Base-by-base conservation (phyloP, 2,888 invertebrate genomes). In the Spatulosminthurus flaviceps region DNA sequence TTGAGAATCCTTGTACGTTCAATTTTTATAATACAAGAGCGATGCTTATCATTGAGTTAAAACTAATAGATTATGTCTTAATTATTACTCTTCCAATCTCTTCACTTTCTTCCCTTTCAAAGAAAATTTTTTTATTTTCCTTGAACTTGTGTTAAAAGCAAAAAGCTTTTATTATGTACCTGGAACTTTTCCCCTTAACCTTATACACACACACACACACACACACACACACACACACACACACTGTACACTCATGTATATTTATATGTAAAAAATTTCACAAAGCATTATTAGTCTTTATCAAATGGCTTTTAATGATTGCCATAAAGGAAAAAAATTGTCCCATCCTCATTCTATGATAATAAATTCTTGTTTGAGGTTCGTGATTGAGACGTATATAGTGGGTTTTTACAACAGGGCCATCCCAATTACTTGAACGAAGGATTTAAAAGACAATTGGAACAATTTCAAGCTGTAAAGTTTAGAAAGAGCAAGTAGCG, bases 181-280 rank as follows among this genome's bases (percentile, higher is more conserved):
- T 24, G 64, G 24, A 64, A 64, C 11, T 11, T 70, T 42, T 76
- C 24, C 51, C 76, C 76, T 76, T 76, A 76, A 76, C 76, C 67
- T 67, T n/a, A 76, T 26, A 41, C 60, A 67, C 24, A 16, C 26
- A n/a, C n/a, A n/a, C n/a, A n/a, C n/a, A n/a, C n/a, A n/a, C n/a
- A n/a, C n/a, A 76, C 42, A 41, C 60, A 67, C 24, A 16, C 26
- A n/a, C n/a, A n/a, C n/a, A n/a, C n/a, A n/a, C n/a, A n/a, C n/a
- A n/a, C n/a, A n/a, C n/a, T n/a, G n/a, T n/a, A 76, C 42, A 41
- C 60, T 43, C 24, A 16, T n/a, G n/a, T n/a, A n/a, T n/a, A n/a
- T n/a, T n/a, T n/a, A n/a, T n/a, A n/a, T n/a, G n/a, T n/a, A n/a
- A n/a, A n/a, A n/a, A n/a, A n/a, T n/a, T n/a, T n/a, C 26, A 34